Conservation (phyloP, 1,140 invertebrate genomes). For the Druon quercuslanigerum region DNA sequence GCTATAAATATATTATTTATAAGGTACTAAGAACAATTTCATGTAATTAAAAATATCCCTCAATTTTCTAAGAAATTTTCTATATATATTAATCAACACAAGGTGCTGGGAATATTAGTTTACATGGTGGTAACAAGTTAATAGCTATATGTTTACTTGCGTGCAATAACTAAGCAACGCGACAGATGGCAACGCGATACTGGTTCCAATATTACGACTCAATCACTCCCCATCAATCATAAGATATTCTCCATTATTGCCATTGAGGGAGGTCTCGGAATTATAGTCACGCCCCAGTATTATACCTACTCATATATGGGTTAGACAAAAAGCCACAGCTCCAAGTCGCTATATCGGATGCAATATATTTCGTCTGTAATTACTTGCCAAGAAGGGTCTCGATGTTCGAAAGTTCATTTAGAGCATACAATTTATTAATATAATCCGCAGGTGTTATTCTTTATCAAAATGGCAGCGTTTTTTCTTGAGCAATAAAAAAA, state of each 20-base stretch:
- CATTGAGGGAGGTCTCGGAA: constrained; percentile 53
- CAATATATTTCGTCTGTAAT: constrained; percentile 53
- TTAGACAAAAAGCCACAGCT: constrained; percentile 41
- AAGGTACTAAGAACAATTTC: no score
- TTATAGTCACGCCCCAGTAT: constrained; percentile 42
- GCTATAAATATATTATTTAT: no score
- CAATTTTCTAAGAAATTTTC: no score
- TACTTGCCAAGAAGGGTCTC: neutral
- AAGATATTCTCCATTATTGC: constrained; percentile 68
- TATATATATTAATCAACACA: constrained; percentile 33
- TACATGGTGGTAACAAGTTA: constrained; percentile 57
- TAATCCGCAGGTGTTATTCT: no score
- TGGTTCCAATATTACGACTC: constrained; percentile 68
- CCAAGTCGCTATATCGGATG: constrained; percentile 41
- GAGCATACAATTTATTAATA: no score
- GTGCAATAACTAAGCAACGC: constrained; percentile 62
- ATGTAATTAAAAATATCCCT: no score
- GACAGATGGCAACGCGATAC: constrained; percentile 57
- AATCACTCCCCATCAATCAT: constrained; percentile 70
- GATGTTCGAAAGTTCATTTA: no score
- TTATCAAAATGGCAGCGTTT: no score
- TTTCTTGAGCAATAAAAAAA: no score
- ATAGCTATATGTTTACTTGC: constrained; percentile 64
- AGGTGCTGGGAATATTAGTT: constrained; percentile 62
- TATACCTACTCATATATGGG: constrained; percentile 37